phyloP scores from a whole-genome alignment of 2,113 vertebrate genomes.

The Tenrec ecaudatus region DNA sequence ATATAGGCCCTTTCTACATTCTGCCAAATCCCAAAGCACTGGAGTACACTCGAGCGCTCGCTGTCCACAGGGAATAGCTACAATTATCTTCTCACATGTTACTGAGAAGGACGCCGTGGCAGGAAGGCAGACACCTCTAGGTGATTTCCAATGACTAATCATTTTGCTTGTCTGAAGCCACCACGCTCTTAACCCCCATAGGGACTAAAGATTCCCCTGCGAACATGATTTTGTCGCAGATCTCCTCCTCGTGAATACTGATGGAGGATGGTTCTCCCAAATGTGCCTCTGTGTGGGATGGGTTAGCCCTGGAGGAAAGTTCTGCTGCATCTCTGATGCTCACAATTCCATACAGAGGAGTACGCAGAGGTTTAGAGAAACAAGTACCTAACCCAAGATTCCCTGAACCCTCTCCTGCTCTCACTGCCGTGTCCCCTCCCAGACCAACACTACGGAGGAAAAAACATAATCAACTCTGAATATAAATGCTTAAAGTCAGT shows the following conservation, averaged over 20 bases:
- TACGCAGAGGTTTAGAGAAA: background rate
- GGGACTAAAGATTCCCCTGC: background rate
- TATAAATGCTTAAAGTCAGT: background rate
- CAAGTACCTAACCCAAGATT: background rate
- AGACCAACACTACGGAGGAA: background rate
- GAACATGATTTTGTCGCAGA: background rate
- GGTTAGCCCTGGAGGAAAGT: background rate
- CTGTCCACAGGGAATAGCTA: background rate
- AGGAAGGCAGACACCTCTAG: background rate
- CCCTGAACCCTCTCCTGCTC: background rate
- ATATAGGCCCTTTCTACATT: background rate
- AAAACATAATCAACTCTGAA: background rate
- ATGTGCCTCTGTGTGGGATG: background rate
- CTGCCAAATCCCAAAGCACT: slow-evolving; percentile 26
- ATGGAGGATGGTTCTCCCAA: background rate
- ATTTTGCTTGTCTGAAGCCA: background rate
- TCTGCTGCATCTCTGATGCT: background rate
- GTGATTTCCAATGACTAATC: background rate
- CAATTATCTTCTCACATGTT: background rate
- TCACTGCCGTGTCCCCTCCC: background rate
- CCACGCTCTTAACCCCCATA: background rate
- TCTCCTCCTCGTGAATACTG: background rate
- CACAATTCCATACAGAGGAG: background rate
- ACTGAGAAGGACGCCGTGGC: background rate
- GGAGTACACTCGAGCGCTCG: background rate